phyloP scores from a whole-genome alignment of 2,113 vertebrate species.

The Agapornis roseicollis region DNA sequence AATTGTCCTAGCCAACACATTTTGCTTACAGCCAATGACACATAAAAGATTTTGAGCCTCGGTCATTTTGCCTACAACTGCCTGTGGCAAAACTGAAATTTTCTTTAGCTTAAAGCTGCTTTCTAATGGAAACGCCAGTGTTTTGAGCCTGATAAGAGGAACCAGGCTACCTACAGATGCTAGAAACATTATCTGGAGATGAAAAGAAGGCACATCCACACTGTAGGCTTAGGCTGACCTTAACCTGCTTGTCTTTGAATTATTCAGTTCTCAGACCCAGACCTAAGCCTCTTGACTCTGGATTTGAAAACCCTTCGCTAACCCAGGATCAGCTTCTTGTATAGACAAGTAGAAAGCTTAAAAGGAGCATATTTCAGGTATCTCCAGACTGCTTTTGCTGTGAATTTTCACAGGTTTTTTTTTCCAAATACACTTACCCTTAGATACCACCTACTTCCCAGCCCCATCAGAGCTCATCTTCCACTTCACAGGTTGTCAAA shows the following conservation, averaged over 20 bases:
- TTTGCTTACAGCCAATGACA: background rate
- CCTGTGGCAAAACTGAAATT: background rate
- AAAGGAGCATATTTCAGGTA: background rate
- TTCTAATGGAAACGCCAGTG: background rate
- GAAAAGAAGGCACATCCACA: fast-evolving
- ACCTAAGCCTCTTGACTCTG: background rate
- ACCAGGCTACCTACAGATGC: background rate
- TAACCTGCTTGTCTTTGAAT: background rate
- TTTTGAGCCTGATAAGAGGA: background rate
- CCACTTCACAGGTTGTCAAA: background rate
- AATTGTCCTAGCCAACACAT: background rate
- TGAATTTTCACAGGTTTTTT: slow-evolving; percentile 5
- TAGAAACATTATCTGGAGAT: background rate
- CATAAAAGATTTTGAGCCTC: background rate
- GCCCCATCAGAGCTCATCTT: background rate
- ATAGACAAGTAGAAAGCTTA: background rate
- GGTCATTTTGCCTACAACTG: background rate
- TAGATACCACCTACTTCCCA: background rate
- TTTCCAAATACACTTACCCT: background rate
- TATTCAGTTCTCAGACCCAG: background rate
- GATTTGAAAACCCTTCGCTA: background rate
- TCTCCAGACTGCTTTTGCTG: background rate
- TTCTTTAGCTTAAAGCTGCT: background rate
- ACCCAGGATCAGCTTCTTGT: background rate
- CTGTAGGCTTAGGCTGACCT: background rate